Conservation (phyloP, 2,113 vertebrate species). For the Pelecanus crispus region DNA sequence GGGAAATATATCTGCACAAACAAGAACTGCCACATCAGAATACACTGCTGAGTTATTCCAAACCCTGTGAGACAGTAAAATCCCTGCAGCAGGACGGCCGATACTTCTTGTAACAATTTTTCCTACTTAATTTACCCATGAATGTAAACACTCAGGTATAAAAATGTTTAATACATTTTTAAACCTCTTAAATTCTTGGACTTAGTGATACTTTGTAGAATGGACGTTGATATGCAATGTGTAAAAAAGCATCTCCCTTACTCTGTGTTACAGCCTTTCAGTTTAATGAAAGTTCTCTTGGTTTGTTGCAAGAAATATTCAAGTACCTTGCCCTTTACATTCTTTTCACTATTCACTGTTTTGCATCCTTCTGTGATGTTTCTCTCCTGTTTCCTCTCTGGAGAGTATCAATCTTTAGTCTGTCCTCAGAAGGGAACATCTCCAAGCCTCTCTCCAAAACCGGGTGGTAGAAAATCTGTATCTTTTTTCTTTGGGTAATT, state of each 20-base stretch:
- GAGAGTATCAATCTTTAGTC: neutral
- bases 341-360: neutral
- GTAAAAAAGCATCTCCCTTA: neutral
- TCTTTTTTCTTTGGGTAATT: neutral
- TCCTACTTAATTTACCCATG: neutral
- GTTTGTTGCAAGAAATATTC: neutral
- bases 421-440: neutral
- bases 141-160: neutral
- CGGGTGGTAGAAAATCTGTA: neutral
- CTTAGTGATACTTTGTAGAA: neutral
- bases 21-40: neutral
- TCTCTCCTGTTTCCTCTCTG: neutral
- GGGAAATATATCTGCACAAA: neutral
- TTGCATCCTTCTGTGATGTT: neutral
- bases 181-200: neutral
- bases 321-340: neutral
- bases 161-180: neutral
- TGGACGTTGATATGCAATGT: neutral
- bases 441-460: neutral
- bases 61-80: neutral
- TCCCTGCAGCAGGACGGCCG: neutral
- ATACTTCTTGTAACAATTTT: neutral
- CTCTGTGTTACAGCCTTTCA: neutral
- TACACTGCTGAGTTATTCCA: neutral
- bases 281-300: neutral